Conservation (phyloP, 1,140 invertebrate species). For the Drosophila tsacasi region DNA sequence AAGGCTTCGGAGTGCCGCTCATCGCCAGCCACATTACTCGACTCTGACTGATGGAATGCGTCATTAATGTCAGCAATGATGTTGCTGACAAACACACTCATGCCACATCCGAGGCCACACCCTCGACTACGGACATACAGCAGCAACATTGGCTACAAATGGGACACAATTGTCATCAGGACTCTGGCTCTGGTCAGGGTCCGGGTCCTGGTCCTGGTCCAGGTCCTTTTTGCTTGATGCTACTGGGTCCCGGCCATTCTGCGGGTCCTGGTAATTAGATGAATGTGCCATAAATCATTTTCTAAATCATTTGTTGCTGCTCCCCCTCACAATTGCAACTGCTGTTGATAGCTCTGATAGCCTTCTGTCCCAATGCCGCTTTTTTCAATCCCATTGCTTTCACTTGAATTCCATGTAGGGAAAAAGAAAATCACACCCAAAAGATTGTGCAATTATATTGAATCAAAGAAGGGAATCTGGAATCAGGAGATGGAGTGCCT, state of each 20-base stretch:
- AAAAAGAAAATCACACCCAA: background rate
- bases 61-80: conserved; percentile 82
- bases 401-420: conserved; percentile 9
- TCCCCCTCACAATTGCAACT: conserved; percentile 43
- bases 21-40: conserved; percentile 4
- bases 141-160: conserved; percentile 61
- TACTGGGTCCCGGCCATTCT: conserved; percentile 44
- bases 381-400: conserved; percentile 54
- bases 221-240: conserved; percentile 63
- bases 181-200: conserved; percentile 22
- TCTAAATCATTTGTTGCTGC: conserved; percentile 78
- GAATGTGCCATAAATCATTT: conserved; percentile 83
- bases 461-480: background rate
- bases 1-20: conserved; percentile 47
- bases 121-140: conserved; percentile 9
- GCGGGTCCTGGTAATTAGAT: conserved; percentile 80
- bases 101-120: conserved; percentile 20
- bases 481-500: too few relatives aligned
- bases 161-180: conserved; percentile 72
- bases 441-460: conserved; percentile 5
- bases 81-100: conserved; percentile 62
- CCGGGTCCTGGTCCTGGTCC: conserved; percentile 46
- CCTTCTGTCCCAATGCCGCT: conserved; percentile 15
- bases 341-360: conserved; percentile 41
- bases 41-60: conserved; percentile 74